A percentile compares a stretch with the other conserved stretches of the same genome.
phyloP scores from a whole-genome alignment of 2,888 invertebrate species.

The Thereva unica region DNA sequence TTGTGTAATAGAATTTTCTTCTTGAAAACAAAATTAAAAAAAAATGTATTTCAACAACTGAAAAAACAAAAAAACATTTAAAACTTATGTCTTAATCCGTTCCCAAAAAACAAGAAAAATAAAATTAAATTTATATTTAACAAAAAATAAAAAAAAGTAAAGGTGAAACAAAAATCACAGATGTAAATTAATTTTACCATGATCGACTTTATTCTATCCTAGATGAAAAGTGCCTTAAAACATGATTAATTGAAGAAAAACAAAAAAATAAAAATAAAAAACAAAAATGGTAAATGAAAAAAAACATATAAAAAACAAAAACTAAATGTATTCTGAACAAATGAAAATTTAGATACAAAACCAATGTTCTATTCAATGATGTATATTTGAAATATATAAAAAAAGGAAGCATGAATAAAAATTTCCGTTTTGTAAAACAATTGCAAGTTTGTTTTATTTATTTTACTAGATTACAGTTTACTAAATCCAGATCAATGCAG shows the following conservation, averaged over 20 bases:
- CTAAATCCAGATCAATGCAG: no score
- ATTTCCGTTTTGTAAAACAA: conserved; percentile 29
- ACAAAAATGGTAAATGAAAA: conserved; percentile 42
- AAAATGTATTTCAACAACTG: no score
- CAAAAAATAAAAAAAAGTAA: no score
- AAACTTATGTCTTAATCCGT: no score
- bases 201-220: conserved; percentile 26
- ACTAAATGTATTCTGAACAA: conserved; percentile 43
- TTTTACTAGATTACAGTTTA: no score
- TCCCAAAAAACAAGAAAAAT: no score
- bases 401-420: conserved; percentile 15
- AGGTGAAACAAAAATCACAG: no score
- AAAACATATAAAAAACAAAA: conserved; percentile 39
- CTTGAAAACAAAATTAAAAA: no score
- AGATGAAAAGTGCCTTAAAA: conserved; percentile 44
- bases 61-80: no score
- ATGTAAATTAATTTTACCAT: no score
- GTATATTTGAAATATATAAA: conserved; percentile 9
- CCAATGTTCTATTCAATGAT: conserved; percentile 37
- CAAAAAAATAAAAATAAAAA: conserved; percentile 44
- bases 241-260: conserved; percentile 46
- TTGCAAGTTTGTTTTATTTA: not conserved
- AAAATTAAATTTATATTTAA: no score
- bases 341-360: conserved; percentile 41
- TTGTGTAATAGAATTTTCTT: no score